These are phyloP conservation scores for Trichacis sp. DNA, from an alignment of 2,888 invertebrate species.

Conservation along the genomic window DNA sequence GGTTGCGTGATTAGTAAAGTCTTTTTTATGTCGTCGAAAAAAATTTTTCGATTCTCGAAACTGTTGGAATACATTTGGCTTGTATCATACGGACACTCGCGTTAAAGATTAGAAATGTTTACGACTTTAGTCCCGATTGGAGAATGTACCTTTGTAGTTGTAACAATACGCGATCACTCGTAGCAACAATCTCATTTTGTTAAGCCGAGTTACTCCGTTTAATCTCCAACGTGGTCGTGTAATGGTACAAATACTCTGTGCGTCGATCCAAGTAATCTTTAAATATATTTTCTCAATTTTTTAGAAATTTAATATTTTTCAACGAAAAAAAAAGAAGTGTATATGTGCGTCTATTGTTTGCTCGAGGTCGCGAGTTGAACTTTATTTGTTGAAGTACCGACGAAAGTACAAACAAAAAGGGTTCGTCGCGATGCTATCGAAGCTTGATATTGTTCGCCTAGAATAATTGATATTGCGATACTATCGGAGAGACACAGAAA, in stretches of 20 bases:
- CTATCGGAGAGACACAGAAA: constrained; percentile 42
- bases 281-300: background rate
- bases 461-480: constrained; percentile 1
- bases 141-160: background rate
- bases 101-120: background rate
- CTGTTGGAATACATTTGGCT: background rate
- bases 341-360: background rate
- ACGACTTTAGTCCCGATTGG: background rate
- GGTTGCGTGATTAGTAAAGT: background rate
- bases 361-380: background rate
- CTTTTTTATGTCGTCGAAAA: background rate
- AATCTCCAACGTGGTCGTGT: too few species aligned
- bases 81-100: background rate
- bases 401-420: too few species aligned
- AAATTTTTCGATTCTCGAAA: too few species aligned
- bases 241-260: background rate
- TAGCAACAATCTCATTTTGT: too few species aligned
- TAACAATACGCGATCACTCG: background rate
- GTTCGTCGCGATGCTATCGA: background rate
- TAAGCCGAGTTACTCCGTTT: too few species aligned
- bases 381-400: too few species aligned
- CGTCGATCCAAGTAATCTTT: background rate
- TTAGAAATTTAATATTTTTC: background rate
- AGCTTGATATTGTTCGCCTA: constrained; percentile 3
- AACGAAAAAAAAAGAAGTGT: background rate